These are phyloP conservation scores for Epistrophe grossulariae DNA, from an alignment of 2,888 invertebrate species.

Conservation along the genomic window DNA sequence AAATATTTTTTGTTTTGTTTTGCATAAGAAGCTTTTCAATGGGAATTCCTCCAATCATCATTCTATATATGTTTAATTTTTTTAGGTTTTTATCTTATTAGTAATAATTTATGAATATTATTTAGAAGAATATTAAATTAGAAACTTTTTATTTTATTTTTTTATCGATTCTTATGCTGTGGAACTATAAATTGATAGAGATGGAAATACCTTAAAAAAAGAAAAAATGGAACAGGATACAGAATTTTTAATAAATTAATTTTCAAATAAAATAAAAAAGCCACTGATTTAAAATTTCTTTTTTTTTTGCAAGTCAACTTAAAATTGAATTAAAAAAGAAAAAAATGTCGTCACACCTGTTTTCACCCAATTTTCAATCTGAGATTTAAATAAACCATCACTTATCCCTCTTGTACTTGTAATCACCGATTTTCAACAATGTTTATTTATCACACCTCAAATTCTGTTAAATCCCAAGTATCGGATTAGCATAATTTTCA, in stretches of 20 bases:
- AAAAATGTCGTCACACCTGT: background rate
- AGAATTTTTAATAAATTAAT: no score
- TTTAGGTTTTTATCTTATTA: background rate
- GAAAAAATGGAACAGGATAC: no score
- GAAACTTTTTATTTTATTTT: no score
- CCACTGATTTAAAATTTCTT: no score
- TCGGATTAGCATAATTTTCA: conserved; percentile 23
- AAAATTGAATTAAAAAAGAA: background rate
- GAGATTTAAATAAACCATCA: background rate
- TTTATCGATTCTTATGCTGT: no score
- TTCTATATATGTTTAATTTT: background rate
- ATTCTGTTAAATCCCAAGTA: conserved; percentile 39
- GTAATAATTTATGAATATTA: background rate
- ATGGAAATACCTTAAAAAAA: no score
- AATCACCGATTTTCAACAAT: background rate
- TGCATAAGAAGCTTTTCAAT: background rate
- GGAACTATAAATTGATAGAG: no score
- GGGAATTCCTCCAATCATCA: background rate
- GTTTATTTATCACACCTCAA: conserved; percentile 58
- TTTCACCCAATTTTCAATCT: background rate
- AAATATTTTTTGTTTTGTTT: background rate
- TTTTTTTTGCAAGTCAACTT: no score
- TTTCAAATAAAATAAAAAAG: no score
- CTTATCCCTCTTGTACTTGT: no score
- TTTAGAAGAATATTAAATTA: no score